These are phyloP conservation scores for Orthonyx spaldingii DNA, from an alignment of 2,113 vertebrate species.

Conservation along the genomic window DNA sequence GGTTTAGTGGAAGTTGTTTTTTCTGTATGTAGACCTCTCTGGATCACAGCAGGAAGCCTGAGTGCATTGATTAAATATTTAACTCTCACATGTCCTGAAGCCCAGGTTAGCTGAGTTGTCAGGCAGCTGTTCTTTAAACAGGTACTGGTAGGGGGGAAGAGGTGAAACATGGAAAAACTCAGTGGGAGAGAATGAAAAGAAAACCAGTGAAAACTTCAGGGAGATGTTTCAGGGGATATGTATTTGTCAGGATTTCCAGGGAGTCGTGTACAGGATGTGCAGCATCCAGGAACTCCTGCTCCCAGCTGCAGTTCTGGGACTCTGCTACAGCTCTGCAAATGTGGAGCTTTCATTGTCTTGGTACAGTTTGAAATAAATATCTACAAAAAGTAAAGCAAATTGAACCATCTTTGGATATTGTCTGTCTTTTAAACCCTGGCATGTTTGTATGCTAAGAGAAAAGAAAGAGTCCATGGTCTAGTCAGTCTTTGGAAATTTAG, in stretches of 20 bases:
- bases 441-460: not conserved
- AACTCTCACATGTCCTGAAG: not conserved
- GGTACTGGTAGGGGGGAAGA: not conserved
- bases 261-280: not conserved
- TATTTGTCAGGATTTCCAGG: not conserved
- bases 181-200: not conserved
- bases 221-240: not conserved
- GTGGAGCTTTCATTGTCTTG: not conserved
- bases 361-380: not conserved
- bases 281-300: not conserved
- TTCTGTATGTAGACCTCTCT: not conserved
- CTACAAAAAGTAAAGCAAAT: not conserved
- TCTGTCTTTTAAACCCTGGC: not conserved
- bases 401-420: not conserved
- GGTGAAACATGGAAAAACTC: not conserved
- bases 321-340: not conserved
- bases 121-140: not conserved
- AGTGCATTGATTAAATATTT: not conserved
- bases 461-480: not conserved
- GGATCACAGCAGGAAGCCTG: not conserved
- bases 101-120: not conserved
- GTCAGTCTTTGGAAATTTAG: not conserved
- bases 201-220: not conserved
- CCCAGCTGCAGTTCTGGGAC: not conserved
- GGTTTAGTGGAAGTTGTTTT: not conserved